Evolutionary conservation across 1,140 invertebrate species (phyloP).

Genomic region (Drosophila equinoxialis): DNA sequence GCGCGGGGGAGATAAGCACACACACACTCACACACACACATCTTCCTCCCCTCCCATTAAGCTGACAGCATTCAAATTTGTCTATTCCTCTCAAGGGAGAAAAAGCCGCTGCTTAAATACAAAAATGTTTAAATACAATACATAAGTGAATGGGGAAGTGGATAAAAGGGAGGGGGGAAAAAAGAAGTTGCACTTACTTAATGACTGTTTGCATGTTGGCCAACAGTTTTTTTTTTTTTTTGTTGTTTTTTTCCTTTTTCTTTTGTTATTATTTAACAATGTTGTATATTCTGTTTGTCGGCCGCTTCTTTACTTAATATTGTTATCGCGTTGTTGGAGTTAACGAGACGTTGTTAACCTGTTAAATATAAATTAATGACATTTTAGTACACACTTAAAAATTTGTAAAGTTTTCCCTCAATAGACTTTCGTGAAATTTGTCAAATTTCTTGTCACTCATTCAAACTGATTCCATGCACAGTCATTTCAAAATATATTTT

Average conservation of each 20-base stretch:
- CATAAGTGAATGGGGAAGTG: neutral
- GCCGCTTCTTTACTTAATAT: constrained; percentile 39
- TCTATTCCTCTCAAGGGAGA: neutral
- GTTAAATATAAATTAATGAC: constrained; percentile 63
- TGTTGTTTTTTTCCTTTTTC: constrained; percentile 3
- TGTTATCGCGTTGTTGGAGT: constrained; percentile 29
- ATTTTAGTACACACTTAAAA: constrained; percentile 50
- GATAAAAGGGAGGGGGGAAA: neutral
- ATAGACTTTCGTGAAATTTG: neutral
- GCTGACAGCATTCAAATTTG: neutral
- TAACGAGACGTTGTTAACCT: constrained; percentile 52
- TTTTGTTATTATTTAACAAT: constrained; percentile 37
- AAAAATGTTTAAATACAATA: constrained; percentile 15
- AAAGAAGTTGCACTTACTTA: constrained; percentile 66
- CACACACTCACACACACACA: neutral
- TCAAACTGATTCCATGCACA: neutral
- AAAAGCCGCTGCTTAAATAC: constrained; percentile 16
- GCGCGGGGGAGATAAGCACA: neutral
- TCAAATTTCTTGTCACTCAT: neutral
- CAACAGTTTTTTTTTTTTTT: constrained; percentile 14
- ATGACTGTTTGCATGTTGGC: constrained; percentile 78
- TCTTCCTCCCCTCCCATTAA: neutral
- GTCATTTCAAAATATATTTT: neutral
- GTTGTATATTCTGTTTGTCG: constrained; percentile 45
- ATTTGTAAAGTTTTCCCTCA: neutral